Conservation (phyloP, 2,113 vertebrate species). For the Poeciliopsis turrubarensis region DNA sequence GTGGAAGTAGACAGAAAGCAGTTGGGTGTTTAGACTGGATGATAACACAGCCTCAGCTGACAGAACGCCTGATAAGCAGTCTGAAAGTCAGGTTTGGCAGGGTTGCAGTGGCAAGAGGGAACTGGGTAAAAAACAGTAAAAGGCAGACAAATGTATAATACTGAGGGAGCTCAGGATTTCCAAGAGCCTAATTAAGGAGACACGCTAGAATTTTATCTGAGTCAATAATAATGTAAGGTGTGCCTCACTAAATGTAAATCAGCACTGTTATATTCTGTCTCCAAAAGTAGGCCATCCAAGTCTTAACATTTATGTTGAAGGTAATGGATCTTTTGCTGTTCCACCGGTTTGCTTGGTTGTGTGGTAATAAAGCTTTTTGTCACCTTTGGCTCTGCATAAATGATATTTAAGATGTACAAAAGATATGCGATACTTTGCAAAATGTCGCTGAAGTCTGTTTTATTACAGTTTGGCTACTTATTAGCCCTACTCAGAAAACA, state of each 20-base stretch:
- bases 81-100: slow-evolving; percentile 72
- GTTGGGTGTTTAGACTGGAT: slow-evolving; percentile 69
- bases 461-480: not conserved
- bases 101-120: slow-evolving; percentile 33
- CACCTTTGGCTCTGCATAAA: not conserved
- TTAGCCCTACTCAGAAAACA: not conserved
- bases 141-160: slow-evolving; percentile 35
- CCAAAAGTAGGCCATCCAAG: slow-evolving; percentile 22
- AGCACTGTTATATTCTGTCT: slow-evolving; percentile 18
- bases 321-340: not conserved
- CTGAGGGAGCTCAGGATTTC: slow-evolving; percentile 15
- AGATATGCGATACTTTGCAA: not conserved
- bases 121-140: not conserved
- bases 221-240: slow-evolving; percentile 13
- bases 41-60: slow-evolving; percentile 66
- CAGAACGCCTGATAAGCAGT: slow-evolving; percentile 70
- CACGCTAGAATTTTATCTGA: slow-evolving; percentile 33
- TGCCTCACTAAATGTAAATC: slow-evolving; percentile 40
- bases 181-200: slow-evolving; percentile 38
- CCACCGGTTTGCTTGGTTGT: not conserved
- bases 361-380: not conserved
- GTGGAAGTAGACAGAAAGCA: slow-evolving; percentile 71
- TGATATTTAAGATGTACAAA: not conserved
- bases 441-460: not conserved
- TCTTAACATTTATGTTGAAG: slow-evolving; percentile 17